Evolutionary conservation across 2,113 vertebrate species (phyloP).

Genomic region (Heliornis fulica): DNA sequence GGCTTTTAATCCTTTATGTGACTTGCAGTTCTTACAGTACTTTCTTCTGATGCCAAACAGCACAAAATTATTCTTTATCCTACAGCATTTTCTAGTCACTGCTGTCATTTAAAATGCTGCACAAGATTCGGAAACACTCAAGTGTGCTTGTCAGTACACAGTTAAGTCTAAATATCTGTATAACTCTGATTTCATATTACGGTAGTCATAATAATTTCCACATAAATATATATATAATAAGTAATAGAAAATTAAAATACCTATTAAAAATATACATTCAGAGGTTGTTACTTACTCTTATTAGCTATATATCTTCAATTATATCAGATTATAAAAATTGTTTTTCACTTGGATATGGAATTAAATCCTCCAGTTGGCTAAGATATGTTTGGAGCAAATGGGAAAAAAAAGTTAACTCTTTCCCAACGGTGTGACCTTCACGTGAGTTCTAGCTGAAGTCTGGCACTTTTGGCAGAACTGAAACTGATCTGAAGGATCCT

Average conservation of each 20-base stretch:
- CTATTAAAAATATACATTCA: background rate
- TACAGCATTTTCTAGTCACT: background rate
- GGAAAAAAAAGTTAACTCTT: background rate
- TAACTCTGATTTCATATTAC: background rate
- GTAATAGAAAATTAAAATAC: background rate
- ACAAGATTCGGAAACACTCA: background rate
- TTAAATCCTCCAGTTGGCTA: background rate
- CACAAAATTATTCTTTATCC: background rate
- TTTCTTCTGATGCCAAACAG: background rate
- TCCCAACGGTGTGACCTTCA: background rate
- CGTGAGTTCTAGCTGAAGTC: background rate
- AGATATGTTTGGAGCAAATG: background rate
- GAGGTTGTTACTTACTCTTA: background rate
- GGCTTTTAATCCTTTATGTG: background rate
- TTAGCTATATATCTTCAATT: background rate
- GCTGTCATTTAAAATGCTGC: background rate
- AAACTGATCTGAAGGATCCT: background rate
- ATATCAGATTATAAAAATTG: background rate
- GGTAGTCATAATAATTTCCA: background rate
- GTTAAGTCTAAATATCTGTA: background rate
- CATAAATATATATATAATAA: background rate
- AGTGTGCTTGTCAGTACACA: background rate
- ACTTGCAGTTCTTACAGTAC: background rate
- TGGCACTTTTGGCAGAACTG: background rate
- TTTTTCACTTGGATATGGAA: background rate